Evolutionary conservation across 2,797 vertebrate genomes (phyloP), one percentile per base, ranked within the genome.

Genomic region (Artibeus jamaicensis): DNA sequence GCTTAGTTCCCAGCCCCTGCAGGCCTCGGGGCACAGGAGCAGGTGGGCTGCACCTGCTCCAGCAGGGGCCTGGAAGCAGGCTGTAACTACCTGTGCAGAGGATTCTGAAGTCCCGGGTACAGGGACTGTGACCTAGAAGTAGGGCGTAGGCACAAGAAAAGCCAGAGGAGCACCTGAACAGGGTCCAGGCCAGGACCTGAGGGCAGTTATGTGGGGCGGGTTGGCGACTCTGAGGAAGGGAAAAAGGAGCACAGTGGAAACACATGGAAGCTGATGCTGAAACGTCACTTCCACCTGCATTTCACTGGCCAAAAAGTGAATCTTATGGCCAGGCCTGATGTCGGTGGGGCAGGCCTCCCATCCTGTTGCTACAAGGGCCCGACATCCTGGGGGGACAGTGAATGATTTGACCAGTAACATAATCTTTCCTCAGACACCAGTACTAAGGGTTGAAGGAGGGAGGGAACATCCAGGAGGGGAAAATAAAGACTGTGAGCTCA

Each of bases 401-500:
- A 44, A 34, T 57, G 16, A 34, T 73, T 42, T 83, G 29, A 59
- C 16, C 57, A 85, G 10, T 24, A 71, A 83, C 39, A 55, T 12
- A 21, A 93, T 65, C 57, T 78, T 86, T 79, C 62, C 62, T 81
- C 53, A 74, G 70, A 88, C 1, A 70, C 9, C 18, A 83, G 44
- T 67, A 50, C 34, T 19, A 37, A 89, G n/a, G 44, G 15, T 71
- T 76, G 73, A 81, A 89, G 42, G 46, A 86, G 39, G 68, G 34
- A 76, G 9, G 42, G 29, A 71, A 84, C 77, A 53, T 22, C 50
- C 37, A 82, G 53, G n/a, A 34, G 5, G 12, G 76, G 76, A 84
- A 94, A 92, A 89, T 42, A 91, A 77, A 89, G 18, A 78, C 46
- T 29, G 77, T 22, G 9, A 53, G 62, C 34, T 79, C 42, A 22